Conservation (phyloP, 2,888 invertebrate genomes). For the Noctua pronuba region DNA sequence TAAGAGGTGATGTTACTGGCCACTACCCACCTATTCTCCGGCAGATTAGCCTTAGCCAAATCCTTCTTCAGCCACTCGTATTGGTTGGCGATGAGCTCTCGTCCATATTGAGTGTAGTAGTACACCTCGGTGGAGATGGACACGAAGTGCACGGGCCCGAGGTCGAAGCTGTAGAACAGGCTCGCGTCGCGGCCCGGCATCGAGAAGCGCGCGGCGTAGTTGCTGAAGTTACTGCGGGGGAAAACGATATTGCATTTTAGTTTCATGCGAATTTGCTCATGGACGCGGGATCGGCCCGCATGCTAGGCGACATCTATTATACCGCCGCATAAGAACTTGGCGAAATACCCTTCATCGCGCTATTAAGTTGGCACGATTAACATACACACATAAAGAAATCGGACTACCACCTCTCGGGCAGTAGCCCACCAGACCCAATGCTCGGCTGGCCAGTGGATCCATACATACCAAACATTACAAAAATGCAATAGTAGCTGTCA, state of each 20-base stretch:
- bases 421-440: too few relatives aligned
- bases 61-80: constrained; percentile 96
- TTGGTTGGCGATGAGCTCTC: constrained; percentile 94
- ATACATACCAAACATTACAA: too few relatives aligned
- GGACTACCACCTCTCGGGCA: too few relatives aligned
- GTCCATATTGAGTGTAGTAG: constrained; percentile 96
- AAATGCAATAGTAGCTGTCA: background rate
- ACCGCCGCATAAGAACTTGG: too few relatives aligned
- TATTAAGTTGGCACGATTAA: too few relatives aligned
- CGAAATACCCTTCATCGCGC: too few relatives aligned
- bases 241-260: too few relatives aligned
- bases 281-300: too few relatives aligned
- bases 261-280: background rate
- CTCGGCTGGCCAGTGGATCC: too few relatives aligned
- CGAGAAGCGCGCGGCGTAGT: constrained; percentile 97
- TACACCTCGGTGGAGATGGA: constrained; percentile 98
- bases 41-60: constrained; percentile 93
- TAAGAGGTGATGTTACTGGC: too few relatives aligned
- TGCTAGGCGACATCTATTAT: too few relatives aligned
- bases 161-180: constrained; percentile 96
- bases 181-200: constrained; percentile 95
- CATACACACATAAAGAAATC: too few relatives aligned
- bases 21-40: constrained; percentile 92
- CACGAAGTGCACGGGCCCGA: constrained; percentile 97
- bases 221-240: constrained; percentile 95